Conservation (phyloP, 2,888 invertebrate genomes). For the Platycheirus albimanus region DNA sequence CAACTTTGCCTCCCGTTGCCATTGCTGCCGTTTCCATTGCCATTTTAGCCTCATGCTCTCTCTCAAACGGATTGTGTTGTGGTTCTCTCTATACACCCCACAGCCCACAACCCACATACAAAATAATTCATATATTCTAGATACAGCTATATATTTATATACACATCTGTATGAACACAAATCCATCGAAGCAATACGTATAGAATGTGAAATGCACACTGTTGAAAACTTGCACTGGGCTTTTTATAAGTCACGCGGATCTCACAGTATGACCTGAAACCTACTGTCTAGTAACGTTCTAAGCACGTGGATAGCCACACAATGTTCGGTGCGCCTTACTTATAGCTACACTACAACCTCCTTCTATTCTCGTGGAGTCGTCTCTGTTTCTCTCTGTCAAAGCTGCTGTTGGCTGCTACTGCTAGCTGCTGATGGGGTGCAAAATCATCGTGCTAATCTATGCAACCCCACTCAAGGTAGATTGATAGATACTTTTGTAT, state of each 20-base stretch:
- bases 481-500: conserved; percentile 31
- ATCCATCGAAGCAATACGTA: conserved; percentile 25
- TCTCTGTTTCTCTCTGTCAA: conserved; percentile 29
- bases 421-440: conserved; percentile 32
- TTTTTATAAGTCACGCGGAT: conserved; percentile 81
- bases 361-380: conserved; percentile 22
- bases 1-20: conserved; percentile 16
- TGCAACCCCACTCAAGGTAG: conserved; percentile 26
- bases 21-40: too few species aligned
- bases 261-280: conserved; percentile 82
- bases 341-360: conserved; percentile 7
- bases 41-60: conserved; percentile 52
- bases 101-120: conserved; percentile 52
- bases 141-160: conserved; percentile 27
- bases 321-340: conserved; percentile 46
- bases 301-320: conserved; percentile 80
- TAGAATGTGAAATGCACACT: conserved; percentile 71
- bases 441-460: conserved; percentile 47
- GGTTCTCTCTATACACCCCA: conserved; percentile 40
- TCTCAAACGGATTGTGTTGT: conserved; percentile 36
- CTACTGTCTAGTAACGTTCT: conserved; percentile 80
- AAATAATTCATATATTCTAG: conserved; percentile 6
- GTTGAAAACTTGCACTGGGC: conserved; percentile 70
- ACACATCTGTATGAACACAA: too few species aligned
- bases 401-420: conserved; percentile 4